phyloP scores from a whole-genome alignment of 2,797 vertebrate species.

The Danionella dracula region DNA sequence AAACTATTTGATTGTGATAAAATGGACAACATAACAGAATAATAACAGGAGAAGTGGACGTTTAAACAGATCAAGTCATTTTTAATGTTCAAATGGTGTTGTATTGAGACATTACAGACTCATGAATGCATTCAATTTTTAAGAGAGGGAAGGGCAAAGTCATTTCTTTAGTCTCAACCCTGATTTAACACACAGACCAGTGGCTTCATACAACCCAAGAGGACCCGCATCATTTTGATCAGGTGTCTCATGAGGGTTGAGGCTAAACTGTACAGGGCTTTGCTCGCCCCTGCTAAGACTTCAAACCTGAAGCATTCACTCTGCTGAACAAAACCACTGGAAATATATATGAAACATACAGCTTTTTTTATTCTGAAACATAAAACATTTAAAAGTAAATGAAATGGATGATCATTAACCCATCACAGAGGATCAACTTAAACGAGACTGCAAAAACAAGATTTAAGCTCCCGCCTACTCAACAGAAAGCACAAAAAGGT shows the following conservation, averaged over 20 bases:
- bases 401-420: conserved; percentile 40
- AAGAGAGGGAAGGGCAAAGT: too few relatives aligned
- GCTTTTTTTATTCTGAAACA: conserved; percentile 2
- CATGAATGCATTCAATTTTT: conserved; percentile 70
- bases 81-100: conserved; percentile 72
- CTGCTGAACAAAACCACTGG: conserved; percentile 56
- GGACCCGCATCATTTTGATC: too few relatives aligned
- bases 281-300: too few relatives aligned
- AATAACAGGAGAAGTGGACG: too few relatives aligned
- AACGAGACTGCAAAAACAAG: conserved; percentile 44
- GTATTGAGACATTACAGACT: conserved; percentile 68
- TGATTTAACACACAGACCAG: too few relatives aligned
- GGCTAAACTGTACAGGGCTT: too few relatives aligned
- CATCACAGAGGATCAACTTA: conserved; percentile 56
- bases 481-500: conserved; percentile 6
- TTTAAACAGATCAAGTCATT: conserved; percentile 64
- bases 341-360: conserved; percentile 46
- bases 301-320: conserved; percentile 66
- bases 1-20: too few relatives aligned
- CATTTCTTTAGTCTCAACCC: too few relatives aligned
- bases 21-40: too few relatives aligned
- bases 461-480: conserved; percentile 49
- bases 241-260: too few relatives aligned
- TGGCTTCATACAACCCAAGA: too few relatives aligned
- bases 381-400: conserved; percentile 2